phyloP scores from a whole-genome alignment of 1,140 invertebrate species.

The Diorhabda sublineata region DNA sequence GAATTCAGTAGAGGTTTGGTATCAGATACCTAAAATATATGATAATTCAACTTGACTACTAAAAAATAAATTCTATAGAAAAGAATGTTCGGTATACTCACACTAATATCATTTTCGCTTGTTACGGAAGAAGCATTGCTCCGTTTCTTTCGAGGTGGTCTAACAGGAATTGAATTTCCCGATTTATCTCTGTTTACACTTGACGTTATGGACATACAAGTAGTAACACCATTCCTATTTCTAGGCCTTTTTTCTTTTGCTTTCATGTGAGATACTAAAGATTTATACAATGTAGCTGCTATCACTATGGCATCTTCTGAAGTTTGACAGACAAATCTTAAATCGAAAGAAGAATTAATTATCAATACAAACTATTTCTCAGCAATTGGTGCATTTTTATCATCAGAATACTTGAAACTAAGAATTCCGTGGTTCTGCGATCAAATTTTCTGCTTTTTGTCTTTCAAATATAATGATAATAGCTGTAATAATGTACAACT shows the following conservation, averaged over 20 bases:
- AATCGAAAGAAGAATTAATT: constrained; percentile 3
- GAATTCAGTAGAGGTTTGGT: constrained; percentile 31
- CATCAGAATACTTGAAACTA: too few relatives aligned
- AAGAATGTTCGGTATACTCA: constrained; percentile 22
- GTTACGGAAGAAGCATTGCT: constrained; percentile 56
- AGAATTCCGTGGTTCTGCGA: too few relatives aligned
- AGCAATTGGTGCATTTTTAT: too few relatives aligned
- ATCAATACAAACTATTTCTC: neutral
- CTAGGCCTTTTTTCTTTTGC: constrained; percentile 53
- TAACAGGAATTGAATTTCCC: constrained; percentile 48
- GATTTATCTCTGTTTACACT: constrained; percentile 42
- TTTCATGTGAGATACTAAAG: constrained; percentile 75
- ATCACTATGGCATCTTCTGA: constrained; percentile 86
- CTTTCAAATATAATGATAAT: too few relatives aligned
- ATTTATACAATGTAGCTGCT: constrained; percentile 83
- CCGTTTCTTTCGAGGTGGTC: constrained; percentile 57
- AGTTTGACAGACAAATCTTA: constrained; percentile 72
- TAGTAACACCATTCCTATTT: constrained; percentile 59
- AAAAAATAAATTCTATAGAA: neutral
- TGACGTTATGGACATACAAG: constrained; percentile 43
- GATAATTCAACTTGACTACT: too few relatives aligned
- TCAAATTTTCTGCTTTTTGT: too few relatives aligned
- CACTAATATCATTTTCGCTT: constrained; percentile 54
- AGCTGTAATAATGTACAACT: too few relatives aligned
- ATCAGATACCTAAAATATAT: constrained; percentile 32